Conservation (phyloP, 2,797 vertebrate genomes). For the Lepus oiostolus region DNA sequence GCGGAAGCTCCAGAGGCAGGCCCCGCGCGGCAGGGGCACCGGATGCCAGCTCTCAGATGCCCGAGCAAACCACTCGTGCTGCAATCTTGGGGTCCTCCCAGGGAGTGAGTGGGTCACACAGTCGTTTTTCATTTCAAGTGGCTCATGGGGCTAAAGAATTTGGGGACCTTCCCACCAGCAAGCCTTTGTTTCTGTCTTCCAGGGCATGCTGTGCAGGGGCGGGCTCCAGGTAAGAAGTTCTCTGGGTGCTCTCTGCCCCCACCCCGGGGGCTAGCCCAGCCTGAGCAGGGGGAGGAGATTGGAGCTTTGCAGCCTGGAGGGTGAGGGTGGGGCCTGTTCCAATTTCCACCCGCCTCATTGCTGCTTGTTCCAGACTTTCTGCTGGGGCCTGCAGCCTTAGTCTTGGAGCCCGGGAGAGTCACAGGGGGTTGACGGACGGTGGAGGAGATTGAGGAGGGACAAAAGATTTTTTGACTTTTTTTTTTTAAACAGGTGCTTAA, state of each 20-base stretch:
- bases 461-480: background rate
- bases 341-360: background rate
- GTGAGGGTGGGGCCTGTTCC: background rate
- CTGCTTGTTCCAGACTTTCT: background rate
- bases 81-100: background rate
- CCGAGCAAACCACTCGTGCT: background rate
- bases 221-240: background rate
- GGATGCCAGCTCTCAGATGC: background rate
- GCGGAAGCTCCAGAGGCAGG: background rate
- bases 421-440: background rate
- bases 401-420: background rate
- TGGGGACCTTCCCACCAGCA: background rate
- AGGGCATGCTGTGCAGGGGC: background rate
- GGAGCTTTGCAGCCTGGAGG: background rate
- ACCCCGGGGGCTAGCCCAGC: background rate
- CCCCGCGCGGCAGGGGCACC: background rate
- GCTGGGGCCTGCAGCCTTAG: background rate
- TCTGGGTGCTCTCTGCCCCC: background rate
- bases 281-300: background rate
- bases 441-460: constrained; percentile 27
- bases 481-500: constrained; percentile 80
- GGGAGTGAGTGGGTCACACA: background rate
- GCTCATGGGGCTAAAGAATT: background rate
- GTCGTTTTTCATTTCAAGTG: background rate
- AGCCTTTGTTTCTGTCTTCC: background rate